Base-by-base conservation (phyloP, 1,140 invertebrate species). In the Scaptomyza hsui region DNA sequence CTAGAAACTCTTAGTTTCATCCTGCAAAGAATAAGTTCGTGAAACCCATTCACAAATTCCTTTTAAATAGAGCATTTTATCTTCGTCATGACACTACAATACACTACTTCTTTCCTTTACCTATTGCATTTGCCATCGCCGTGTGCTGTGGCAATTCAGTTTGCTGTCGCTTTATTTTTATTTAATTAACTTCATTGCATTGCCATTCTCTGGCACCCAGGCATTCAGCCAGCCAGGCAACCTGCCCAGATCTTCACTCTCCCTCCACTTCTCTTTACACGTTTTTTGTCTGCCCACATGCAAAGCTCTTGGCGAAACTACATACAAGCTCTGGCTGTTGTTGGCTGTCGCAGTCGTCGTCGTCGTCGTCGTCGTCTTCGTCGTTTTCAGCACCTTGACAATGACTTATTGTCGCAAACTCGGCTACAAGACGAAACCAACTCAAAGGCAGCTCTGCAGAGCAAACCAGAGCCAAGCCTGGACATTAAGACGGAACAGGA, bases 131-230 rank as follows among this genome's bases (percentile, higher is more conserved):
- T 15, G 19, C 5, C 19, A 12, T 42, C n/a, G 32, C 26, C 32
- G 47, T 65, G 61, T 56, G 71, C 71, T 51, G 42, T 57, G 49
- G 70, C 78, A 78, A 81, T 80, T 81, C 73, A 65, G 70, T 77
- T 80, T 65, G 74, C 78, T 74, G 78, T 81, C 78, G 65, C 74
- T 81, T 81, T 83, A 78, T 81, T 81, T 83, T 83, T 83, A 81
- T 83, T 83, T 81, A 83, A 83, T 83, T 83, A 83, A 83, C 78
- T 83, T 83, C 78, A 81, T 81, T 81, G 78, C 62, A 78, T 71
- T 71, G 60, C 77, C 72, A 52, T 52, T 57, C 29, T 49, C 59
- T 60, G 64, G 26, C 26, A 29, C 26, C 26, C 26, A 57, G 44
- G 15, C 52, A 47, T 62, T 39, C 56, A 53, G 62, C 5, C 24